Evolutionary conservation across 92 coral and sea anemone species (phyloP).

Genomic region (Phenganax marumi): DNA sequence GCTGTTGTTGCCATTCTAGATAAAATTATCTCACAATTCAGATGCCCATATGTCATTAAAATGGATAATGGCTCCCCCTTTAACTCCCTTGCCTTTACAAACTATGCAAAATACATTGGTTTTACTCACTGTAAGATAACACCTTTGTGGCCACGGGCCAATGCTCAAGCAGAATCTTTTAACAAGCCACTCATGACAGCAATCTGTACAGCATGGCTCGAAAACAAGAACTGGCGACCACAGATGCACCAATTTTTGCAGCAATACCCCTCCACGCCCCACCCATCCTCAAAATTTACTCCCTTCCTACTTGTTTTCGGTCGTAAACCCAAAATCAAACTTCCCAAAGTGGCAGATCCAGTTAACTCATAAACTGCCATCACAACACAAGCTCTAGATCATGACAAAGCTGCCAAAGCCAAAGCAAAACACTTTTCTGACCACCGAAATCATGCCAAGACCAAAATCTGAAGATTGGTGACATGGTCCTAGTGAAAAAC

Average conservation of each 20-base stretch:
- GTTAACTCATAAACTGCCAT: no score
- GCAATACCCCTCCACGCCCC: slow-evolving; percentile 32
- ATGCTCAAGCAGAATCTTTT: slow-evolving; percentile 45
- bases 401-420: slow-evolving; percentile 28
- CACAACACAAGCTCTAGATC: slow-evolving; percentile 7
- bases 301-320: slow-evolving; percentile 34
- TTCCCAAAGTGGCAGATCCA: slow-evolving; percentile 8
- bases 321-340: slow-evolving; percentile 16
- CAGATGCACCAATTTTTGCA: slow-evolving; percentile 27
- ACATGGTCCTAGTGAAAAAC: slow-evolving; percentile 33
- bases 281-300: slow-evolving; percentile 24
- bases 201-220: slow-evolving; percentile 25
- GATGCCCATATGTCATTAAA: slow-evolving; percentile 36
- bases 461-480: slow-evolving; percentile 21
- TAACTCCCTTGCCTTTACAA: not conserved
- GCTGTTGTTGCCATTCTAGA: not conserved
- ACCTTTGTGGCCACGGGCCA: slow-evolving; percentile 39
- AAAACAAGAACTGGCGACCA: slow-evolving; percentile 30
- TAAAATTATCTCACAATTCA: slow-evolving; percentile 39
- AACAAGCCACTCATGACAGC: slow-evolving; percentile 48
- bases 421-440: slow-evolving; percentile 23
- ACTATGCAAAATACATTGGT: slow-evolving; percentile 14
- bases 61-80: slow-evolving; percentile 37
- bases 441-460: slow-evolving; percentile 2
- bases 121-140: slow-evolving; percentile 33